Conservation (phyloP, 2,797 vertebrate species). For the Carcharodon carcharias region DNA sequence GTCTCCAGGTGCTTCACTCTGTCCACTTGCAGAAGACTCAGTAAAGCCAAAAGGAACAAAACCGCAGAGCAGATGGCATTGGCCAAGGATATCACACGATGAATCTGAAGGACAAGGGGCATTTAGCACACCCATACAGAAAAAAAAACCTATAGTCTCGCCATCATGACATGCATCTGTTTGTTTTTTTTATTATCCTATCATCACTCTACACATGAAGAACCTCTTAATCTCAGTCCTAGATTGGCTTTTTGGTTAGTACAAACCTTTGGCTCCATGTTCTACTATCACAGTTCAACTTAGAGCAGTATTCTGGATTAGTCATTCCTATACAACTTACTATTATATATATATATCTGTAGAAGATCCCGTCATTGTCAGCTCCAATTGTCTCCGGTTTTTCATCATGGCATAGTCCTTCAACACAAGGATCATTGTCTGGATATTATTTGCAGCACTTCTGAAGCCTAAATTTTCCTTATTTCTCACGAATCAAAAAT, state of each 20-base stretch:
- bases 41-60: not conserved
- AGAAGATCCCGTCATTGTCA: not conserved
- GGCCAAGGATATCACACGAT: not conserved
- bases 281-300: not conserved
- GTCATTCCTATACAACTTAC: not conserved
- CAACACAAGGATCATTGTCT: not conserved
- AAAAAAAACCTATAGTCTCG: not conserved
- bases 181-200: not conserved
- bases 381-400: not conserved
- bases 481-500: not conserved
- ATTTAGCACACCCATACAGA: not conserved
- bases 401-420: not conserved
- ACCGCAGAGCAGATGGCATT: not conserved
- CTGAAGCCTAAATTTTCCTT: not conserved
- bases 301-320: not conserved
- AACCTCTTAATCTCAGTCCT: not conserved
- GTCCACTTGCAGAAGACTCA: not conserved
- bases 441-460: not conserved
- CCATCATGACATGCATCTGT: not conserved
- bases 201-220: not conserved
- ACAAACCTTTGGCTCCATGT: not conserved
- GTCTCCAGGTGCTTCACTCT: not conserved
- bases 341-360: not conserved
- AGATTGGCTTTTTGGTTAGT: not conserved
- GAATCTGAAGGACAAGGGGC: not conserved